A percentile compares a stretch with the other conserved stretches of the same genome.
Evolutionary conservation across 2,113 vertebrate species (phyloP).

Genomic region (Nettapus auritus): DNA sequence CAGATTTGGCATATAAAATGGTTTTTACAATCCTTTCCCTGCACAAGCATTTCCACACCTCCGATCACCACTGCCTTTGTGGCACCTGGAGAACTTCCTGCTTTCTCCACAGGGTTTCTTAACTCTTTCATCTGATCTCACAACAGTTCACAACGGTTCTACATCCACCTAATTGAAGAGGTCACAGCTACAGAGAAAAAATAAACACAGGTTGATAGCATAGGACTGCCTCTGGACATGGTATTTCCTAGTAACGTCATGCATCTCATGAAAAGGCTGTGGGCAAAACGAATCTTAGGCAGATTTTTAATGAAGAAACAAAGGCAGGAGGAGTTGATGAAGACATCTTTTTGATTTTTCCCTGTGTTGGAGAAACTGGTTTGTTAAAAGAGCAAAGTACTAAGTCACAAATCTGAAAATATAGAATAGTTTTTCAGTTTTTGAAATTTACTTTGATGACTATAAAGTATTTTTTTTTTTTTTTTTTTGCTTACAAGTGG

Average conservation of each 20-base stretch:
- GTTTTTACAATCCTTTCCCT: not conserved
- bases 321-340: not conserved
- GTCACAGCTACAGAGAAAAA: not conserved
- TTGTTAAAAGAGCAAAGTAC: not conserved
- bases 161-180: not conserved
- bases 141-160: not conserved
- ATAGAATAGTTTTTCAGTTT: fast-evolving
- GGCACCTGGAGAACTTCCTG: not conserved
- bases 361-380: not conserved
- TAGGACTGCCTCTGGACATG: not conserved
- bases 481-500: not conserved
- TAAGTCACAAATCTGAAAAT: not conserved
- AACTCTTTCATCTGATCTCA: not conserved
- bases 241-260: not conserved
- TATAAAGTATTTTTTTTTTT: not conserved
- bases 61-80: not conserved
- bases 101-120: not conserved
- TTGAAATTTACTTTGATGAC: not conserved
- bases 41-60: not conserved
- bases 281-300: not conserved
- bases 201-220: not conserved
- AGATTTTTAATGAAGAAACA: not conserved
- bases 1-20: fast-evolving
- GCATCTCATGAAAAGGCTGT: not conserved
- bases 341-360: not conserved